These are phyloP conservation scores for Barbus barbus DNA, from an alignment of 2,113 vertebrate species.

Conservation along the genomic window DNA sequence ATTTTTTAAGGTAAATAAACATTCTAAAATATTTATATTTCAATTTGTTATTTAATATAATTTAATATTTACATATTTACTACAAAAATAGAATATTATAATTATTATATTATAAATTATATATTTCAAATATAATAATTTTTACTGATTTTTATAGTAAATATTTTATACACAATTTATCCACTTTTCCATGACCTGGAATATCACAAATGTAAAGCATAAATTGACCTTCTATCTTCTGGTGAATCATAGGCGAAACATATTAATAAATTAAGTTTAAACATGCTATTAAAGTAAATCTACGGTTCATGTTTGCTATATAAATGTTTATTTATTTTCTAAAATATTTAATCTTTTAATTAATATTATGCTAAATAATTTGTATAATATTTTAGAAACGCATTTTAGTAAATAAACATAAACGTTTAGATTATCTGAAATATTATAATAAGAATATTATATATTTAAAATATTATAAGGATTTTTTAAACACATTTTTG, in stretches of 20 bases:
- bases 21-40: not conserved
- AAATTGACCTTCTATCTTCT: not conserved
- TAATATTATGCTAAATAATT: not conserved
- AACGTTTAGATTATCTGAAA: not conserved
- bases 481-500: not conserved
- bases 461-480: no score
- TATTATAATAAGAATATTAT: not conserved
- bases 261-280: not conserved
- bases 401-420: not conserved
- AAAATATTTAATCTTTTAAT: not conserved
- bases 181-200: no score
- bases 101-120: not conserved
- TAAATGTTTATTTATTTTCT: not conserved
- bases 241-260: not conserved
- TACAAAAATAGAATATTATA: not conserved
- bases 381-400: not conserved
- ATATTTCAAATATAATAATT: not conserved
- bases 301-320: not conserved
- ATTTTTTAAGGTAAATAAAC: no score
- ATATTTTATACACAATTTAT: no score
- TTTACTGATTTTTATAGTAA: no score
- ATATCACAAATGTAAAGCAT: no score
- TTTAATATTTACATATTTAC: not conserved
- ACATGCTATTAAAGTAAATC: not conserved
- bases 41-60: no score